A percentile compares a stretch with the other conserved stretches of the same genome.
Conservation (phyloP, 2,888 invertebrate species). For the Macrophya annulata region DNA sequence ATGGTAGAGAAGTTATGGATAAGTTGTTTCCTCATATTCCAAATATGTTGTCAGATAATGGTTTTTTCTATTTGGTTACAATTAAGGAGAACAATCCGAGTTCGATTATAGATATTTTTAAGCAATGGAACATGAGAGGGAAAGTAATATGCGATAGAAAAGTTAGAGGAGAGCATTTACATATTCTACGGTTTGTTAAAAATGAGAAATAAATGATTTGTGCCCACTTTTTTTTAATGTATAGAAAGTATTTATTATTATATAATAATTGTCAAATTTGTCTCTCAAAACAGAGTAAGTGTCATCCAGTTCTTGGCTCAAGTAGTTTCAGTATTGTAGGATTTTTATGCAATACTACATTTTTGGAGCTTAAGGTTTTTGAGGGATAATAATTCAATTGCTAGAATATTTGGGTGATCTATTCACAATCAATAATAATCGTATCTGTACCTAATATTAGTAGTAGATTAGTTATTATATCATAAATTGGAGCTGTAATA, state of each 20-base stretch:
- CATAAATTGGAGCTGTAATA: not conserved
- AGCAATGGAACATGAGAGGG: slow-evolving; percentile 82
- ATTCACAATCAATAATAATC: slow-evolving; percentile 15
- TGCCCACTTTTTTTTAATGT: slow-evolving; percentile 5
- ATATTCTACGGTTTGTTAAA: slow-evolving; percentile 87
- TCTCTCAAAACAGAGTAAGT: not conserved
- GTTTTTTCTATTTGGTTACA: slow-evolving; percentile 93
- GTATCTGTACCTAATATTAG: slow-evolving; percentile 3
- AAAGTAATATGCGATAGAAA: slow-evolving; percentile 86
- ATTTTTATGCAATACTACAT: not conserved
- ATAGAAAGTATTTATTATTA: slow-evolving; percentile 41
- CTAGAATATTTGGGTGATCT: slow-evolving; percentile 1
- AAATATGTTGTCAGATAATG: slow-evolving; percentile 86
- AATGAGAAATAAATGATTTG: slow-evolving; percentile 24
- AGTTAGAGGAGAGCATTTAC: slow-evolving; percentile 93
- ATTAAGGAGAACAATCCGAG: slow-evolving; percentile 94
- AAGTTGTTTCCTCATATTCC: slow-evolving; percentile 87
- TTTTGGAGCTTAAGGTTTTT: not conserved
- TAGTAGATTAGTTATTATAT: slow-evolving; percentile 2
- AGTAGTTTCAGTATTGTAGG: not conserved
- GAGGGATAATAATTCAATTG: slow-evolving; percentile 6
- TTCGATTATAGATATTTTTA: slow-evolving; percentile 85
- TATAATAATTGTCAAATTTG: not conserved
- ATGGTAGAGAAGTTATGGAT: slow-evolving; percentile 90
- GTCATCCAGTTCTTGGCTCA: not conserved